Evolutionary conservation across 2,888 invertebrate species (phyloP), one percentile per base, ranked within the genome.

Genomic region (Julus scanicus): DNA sequence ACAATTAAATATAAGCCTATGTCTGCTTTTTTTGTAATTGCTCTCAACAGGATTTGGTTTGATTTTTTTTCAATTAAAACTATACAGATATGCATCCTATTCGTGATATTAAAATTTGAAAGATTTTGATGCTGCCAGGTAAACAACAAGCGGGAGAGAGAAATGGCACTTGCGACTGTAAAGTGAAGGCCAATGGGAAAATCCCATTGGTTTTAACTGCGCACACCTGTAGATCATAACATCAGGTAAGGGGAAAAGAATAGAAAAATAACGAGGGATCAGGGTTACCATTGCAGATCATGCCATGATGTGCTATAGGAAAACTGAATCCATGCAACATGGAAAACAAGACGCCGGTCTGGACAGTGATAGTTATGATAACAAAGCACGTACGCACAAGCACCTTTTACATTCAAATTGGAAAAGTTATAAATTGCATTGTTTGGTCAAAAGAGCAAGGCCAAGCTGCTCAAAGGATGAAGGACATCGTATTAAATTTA

Each of bases 211-310:
- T 57, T 57, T 29, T 57, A 57, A 57, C 57, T 57, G 57, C 57
- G 57, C 57, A 57, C 57, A 57, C 57, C 57, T 57, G 57, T 57
- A 57, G 57, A 57, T 57, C 57, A n/a, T 57, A 57, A 57, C n/a
- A 57, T 57, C 13, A 57, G 57, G 57, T 57, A 57, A 57, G n/a
- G n/a, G 57, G n/a, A 57, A 57, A 57, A 57, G 9, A 57, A n/a
- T 57, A n/a, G 57, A 57, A n/a, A n/a, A 57, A 57, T 4, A 57
- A 57, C 17, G 17, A n/a, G 57, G 57, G 57, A 57, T 57, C 57
- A 57, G 57, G 57, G 57, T 57, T 57, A n/a, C 57, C 57, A 57
- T 9, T 57, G 57, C 57, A 57, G 57, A 57, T 57, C 57, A 57
- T 57, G 57, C 57, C 57, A 57, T n/a, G 57, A 57, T 57, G 57